Evolutionary conservation across 2,888 invertebrate species (phyloP).

Genomic region (Leptinotarsa peninsularis): DNA sequence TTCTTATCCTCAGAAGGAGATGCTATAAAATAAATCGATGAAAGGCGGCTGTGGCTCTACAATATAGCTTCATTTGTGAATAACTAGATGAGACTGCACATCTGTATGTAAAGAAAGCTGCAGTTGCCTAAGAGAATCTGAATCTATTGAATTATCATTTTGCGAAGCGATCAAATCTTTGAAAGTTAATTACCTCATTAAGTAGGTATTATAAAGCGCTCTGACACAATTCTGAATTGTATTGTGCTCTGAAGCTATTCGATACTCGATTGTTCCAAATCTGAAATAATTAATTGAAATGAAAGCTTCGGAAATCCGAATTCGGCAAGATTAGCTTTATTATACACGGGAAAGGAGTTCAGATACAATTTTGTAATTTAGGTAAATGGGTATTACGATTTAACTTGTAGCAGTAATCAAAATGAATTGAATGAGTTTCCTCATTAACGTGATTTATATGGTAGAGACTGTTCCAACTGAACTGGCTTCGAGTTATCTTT

Average conservation of each 20-base stretch:
- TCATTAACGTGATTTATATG: neutral
- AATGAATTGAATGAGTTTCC: constrained; percentile 1
- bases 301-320: constrained; percentile 1
- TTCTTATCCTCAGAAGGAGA: no score
- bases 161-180: neutral
- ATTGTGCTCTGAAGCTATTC: neutral
- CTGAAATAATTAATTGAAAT: constrained; percentile 16
- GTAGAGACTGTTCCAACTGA: neutral
- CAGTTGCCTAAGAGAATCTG: neutral
- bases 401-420: constrained; percentile 4
- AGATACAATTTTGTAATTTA: neutral
- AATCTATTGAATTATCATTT: neutral
- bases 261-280: constrained; percentile 15
- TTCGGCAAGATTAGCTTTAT: neutral
- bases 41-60: no score
- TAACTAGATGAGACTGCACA: neutral
- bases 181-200: constrained; percentile 2
- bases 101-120: neutral
- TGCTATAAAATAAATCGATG: no score
- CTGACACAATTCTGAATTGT: constrained; percentile 1
- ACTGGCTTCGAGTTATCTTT: neutral
- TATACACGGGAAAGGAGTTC: neutral
- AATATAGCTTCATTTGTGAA: no score
- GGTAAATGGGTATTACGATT: neutral
- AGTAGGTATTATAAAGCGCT: constrained; percentile 6